Evolutionary conservation across 2,797 vertebrate genomes (phyloP).

Genomic region (Erethizon dorsatum): DNA sequence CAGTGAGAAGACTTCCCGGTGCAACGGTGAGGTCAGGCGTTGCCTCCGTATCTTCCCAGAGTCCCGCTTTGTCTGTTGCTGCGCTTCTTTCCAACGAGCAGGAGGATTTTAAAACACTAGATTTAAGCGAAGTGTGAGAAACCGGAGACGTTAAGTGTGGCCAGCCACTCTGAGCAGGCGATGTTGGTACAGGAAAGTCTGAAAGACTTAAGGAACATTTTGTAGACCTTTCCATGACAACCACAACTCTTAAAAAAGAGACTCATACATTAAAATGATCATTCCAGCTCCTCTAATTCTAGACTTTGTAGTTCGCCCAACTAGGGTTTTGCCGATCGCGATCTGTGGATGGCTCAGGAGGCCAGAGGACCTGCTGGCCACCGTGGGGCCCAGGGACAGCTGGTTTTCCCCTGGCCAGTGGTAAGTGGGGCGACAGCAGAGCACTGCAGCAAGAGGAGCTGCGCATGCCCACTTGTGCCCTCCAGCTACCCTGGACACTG

Average conservation of each 20-base stretch:
- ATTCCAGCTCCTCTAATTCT: background rate
- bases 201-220: slow-evolving; percentile 9
- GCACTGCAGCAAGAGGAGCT: background rate
- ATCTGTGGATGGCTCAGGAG: background rate
- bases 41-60: background rate
- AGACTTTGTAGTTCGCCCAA: background rate
- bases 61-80: background rate
- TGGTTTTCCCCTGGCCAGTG: background rate
- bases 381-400: background rate
- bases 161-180: background rate
- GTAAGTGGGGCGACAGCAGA: background rate
- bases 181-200: background rate
- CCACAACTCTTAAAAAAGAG: background rate
- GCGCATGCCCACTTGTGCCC: background rate
- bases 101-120: background rate
- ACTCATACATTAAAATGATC: background rate
- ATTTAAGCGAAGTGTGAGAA: slow-evolving; percentile 4
- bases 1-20: background rate
- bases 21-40: background rate
- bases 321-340: background rate
- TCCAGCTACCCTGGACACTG: background rate
- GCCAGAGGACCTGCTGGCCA: background rate
- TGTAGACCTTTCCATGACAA: slow-evolving; percentile 11
- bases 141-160: background rate
- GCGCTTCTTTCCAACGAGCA: slow-evolving; percentile 6